Evolutionary conservation across 2,113 vertebrate genomes (phyloP), one percentile per base, ranked within the genome.

Genomic region (Boleophthalmus pectinirostris): DNA sequence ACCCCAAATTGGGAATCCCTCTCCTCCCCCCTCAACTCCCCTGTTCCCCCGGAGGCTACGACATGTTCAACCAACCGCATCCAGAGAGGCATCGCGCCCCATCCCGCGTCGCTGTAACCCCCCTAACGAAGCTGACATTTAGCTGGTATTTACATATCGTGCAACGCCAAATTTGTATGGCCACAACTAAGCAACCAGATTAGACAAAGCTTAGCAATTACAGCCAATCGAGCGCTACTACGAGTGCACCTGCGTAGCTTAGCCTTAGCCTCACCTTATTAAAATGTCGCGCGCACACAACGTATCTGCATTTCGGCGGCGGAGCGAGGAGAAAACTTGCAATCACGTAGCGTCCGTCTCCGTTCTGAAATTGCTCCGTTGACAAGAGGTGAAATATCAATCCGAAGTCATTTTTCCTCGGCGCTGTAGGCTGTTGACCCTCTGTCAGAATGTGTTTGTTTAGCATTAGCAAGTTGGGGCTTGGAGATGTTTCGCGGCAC

Each of bases 101-200:
- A 69, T 82, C 83, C 69, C 71, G 57, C 84, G 88, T 74, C 77
- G 81, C 64, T 21, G 77, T 71, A 77, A 5, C 23, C 58, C 69
- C 81, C 76, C 82, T 94, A 93, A 94, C 91, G 89, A 93, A 92
- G 75, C 80, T 93, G 92, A 90, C 93, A 93, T 94, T 94, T 93
- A 90, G 87, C 81, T 94, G 90, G 89, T 93, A 93, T 94, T 94
- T 93, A 88, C 89, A 90, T 90, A 86, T 72, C 82, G 77, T 78
- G 82, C 86, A 85, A 81, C 64, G 73, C 75, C 69, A 66, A 88
- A 88, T 91, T 87, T 84, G 84, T 79, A 90, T 85, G 83, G 84
- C 65, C 73, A 83, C 73, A 78, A 70, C 77, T 88, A 89, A 88
- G 72, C 74, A 82, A 75, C 70, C 12, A 83, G 88, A 92, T 93